Percentiles rank a stretch among this genome's conserved stretches.
Conservation (phyloP, 2,113 vertebrate species). For the Catagonus wagneri region DNA sequence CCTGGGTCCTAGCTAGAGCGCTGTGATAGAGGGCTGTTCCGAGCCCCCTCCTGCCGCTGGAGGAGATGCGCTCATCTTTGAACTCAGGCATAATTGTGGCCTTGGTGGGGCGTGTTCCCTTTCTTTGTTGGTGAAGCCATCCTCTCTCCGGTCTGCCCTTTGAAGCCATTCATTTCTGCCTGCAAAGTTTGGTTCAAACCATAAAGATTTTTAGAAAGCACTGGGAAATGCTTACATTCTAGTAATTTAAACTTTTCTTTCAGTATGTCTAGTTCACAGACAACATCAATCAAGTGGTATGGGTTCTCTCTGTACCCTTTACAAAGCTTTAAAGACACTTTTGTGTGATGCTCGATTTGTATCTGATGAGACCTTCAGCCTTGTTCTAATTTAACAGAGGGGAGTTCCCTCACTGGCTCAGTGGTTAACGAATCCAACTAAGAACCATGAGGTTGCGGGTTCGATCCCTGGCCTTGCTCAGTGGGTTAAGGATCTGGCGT, state of each 20-base stretch:
- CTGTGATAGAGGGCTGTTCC: rapidly evolving
- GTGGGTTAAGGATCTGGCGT: no score
- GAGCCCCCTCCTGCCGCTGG: neutral
- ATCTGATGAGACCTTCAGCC: neutral
- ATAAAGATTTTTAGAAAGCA: neutral
- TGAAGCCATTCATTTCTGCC: neutral
- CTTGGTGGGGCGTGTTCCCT: neutral
- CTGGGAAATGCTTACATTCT: neutral
- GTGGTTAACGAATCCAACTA: no score
- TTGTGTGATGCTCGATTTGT: neutral
- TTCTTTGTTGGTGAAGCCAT: neutral
- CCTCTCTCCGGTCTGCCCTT: neutral
- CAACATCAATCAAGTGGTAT: neutral
- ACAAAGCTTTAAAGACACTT: neutral
- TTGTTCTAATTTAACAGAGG: neutral
- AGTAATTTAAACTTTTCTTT: neutral
- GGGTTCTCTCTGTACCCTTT: neutral
- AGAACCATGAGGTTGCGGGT: no score
- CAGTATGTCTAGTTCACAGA: neutral
- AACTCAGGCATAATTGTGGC: neutral
- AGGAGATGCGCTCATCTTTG: neutral
- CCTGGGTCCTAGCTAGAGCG: neutral
- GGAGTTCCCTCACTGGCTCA: no score
- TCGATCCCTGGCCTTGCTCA: no score
- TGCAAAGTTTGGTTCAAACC: neutral